Evolutionary conservation across 1,140 invertebrate genomes (phyloP), one percentile per base, ranked within the genome.

Genomic region (Stegodyphus mimosarum): DNA sequence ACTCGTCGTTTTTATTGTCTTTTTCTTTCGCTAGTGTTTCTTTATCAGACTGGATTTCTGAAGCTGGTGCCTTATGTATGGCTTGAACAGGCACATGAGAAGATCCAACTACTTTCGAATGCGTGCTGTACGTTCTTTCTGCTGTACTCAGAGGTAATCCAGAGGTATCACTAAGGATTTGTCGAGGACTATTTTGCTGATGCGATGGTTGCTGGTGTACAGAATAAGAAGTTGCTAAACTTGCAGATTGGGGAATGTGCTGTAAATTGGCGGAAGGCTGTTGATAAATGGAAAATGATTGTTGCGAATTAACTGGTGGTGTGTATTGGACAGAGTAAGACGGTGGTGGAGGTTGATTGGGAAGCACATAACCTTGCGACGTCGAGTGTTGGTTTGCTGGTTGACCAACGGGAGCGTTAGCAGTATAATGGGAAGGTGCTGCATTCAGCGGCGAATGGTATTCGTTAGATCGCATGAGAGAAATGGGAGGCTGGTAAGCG

Each of bases 1-100:
- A 85, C 15, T 87, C 81, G 51, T 87, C 81, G 6, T 87, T 74
- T 5, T 64, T 55, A 9, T n/a, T 18, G 64, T 79, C 83, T 72
- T 85, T 85, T 6, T 87, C 87, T 50, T 87, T 85, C 18, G 81
- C 75, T 4, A 50, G 7, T 4, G 81, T n/a, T 64, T 15, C 63
- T 48, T 73, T 67, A 5, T 80, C 48, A 7, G 73, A n/a, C n/a
- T 84, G 50, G 7, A 80, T 67, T n/a, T 80, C 87, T 4, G 87
- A 83, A 7, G 86, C 86, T 6, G 86, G 73, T 2, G 80, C 86
- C 55, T 75, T 77, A 6, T 76, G 60, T 5, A 87, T 75, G 7
- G 50, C 50, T 51, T 87, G 86, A 6, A 17, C 33, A 18, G 49
- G 52, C 5, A 51, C n/a, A 11, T 49, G 15, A n/a, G 64, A 78